phyloP scores from a whole-genome alignment of 2,888 invertebrate genomes.

The Agriopis marginaria region DNA sequence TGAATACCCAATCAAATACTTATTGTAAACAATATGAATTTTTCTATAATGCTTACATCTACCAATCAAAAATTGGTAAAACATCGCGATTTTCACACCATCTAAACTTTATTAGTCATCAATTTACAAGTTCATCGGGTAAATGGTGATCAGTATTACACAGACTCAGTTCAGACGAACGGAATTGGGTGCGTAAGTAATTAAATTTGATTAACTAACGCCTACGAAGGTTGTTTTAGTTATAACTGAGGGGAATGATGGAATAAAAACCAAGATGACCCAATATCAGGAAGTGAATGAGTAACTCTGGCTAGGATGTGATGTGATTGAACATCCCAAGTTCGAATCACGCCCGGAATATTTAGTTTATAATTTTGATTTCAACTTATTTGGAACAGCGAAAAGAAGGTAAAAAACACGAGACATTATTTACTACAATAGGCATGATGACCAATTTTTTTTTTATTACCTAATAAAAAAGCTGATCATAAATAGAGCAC shows the following conservation, averaged over 20 bases:
- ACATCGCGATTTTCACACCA: constrained; percentile 5
- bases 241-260: constrained; percentile 33
- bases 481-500: no score
- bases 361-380: not conserved
- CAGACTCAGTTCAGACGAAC: constrained; percentile 39
- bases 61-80: constrained; percentile 15
- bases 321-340: not conserved
- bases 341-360: not conserved
- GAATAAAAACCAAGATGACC: constrained; percentile 37
- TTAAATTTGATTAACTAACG: constrained; percentile 39
- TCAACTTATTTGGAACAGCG: no score
- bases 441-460: no score
- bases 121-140: constrained; percentile 25
- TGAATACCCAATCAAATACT: not conserved
- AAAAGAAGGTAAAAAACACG: no score
- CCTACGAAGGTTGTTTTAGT: constrained; percentile 43
- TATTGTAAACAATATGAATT: not conserved
- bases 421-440: no score
- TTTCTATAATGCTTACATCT: not conserved
- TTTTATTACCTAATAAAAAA: no score
- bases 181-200: constrained; percentile 34
- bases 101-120: constrained; percentile 31
- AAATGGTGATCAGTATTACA: constrained; percentile 37
- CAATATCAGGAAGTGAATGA: constrained; percentile 20
- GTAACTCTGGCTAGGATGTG: not conserved